These are phyloP conservation scores for Nettapus auritus DNA, from an alignment of 2,113 vertebrate species.

Conservation along the genomic window DNA sequence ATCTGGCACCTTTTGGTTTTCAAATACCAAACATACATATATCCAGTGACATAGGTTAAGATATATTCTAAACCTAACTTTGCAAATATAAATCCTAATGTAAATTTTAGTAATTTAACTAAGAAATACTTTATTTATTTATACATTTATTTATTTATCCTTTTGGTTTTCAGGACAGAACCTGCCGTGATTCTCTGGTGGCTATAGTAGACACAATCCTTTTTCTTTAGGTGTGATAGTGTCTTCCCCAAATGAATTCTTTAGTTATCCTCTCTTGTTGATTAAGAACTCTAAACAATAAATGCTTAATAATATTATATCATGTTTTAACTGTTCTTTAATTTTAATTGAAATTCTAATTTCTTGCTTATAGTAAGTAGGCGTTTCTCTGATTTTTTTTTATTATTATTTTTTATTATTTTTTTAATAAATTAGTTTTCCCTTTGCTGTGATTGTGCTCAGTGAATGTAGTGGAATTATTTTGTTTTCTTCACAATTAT, in stretches of 20 bases:
- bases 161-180: not conserved
- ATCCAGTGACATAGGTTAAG: not conserved
- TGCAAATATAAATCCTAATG: not conserved
- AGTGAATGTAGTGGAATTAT: not conserved
- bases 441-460: not conserved
- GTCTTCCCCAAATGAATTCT: not conserved
- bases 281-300: not conserved
- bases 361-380: not conserved
- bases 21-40: not conserved
- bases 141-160: not conserved
- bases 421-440: not conserved
- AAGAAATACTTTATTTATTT: not conserved
- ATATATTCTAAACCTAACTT: not conserved
- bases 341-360: conserved; percentile 12
- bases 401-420: not conserved
- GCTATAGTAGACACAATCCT: not conserved
- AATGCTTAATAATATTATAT: not conserved
- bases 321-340: not conserved
- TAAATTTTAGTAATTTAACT: not conserved
- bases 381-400: not conserved
- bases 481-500: not conserved
- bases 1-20: not conserved
- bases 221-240: not conserved
- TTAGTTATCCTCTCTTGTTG: not conserved
- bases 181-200: not conserved